These are phyloP conservation scores for Trachelipus rathkii DNA, from an alignment of 1,140 invertebrate genomes.

Conservation along the genomic window DNA sequence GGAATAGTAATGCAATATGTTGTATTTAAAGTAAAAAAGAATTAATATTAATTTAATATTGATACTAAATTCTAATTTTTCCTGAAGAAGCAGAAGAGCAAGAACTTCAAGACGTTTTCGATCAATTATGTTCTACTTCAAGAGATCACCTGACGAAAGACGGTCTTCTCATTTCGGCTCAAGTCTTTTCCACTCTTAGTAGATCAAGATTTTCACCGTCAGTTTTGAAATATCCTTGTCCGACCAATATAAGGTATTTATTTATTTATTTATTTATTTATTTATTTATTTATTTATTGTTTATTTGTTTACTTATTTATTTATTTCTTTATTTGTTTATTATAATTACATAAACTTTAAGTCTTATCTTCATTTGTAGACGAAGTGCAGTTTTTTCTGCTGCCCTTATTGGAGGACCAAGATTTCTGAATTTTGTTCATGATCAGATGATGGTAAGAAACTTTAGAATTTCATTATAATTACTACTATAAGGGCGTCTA, in stretches of 20 bases:
- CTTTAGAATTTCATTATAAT: no score
- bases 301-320: neutral
- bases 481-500: no score
- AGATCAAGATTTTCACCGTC: neutral
- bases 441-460: neutral
- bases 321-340: neutral
- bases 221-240: neutral
- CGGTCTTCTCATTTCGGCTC: neutral
- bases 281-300: neutral
- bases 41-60: no score
- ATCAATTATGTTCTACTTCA: neutral
- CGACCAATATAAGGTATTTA: neutral
- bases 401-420: neutral
- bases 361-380: neutral
- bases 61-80: no score
- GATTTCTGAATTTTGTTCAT: conserved; percentile 1
- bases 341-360: neutral
- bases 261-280: neutral
- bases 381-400: neutral
- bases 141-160: neutral
- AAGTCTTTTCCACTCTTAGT: neutral
- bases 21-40: no score
- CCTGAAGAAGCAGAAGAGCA: neutral
- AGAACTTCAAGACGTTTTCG: neutral
- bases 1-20: no score